Evolutionary conservation across 1,140 invertebrate genomes (phyloP).

Genomic region (Bombus waltoni): DNA sequence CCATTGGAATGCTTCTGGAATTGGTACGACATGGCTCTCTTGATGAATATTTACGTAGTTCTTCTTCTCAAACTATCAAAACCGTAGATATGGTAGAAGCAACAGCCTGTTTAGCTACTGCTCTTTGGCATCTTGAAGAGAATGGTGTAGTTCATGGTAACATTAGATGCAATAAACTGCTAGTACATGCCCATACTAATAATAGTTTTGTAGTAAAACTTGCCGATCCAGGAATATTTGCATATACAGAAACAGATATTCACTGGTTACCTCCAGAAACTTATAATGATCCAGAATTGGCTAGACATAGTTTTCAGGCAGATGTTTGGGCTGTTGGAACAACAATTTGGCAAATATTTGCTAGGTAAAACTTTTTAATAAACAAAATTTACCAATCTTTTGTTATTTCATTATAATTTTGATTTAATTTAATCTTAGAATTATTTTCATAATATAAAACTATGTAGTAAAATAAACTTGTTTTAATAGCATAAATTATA

Average conservation of each 20-base stretch:
- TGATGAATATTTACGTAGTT: constrained; percentile 87
- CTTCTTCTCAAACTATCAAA: constrained; percentile 83
- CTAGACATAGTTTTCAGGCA: constrained; percentile 85
- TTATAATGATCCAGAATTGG: constrained; percentile 86
- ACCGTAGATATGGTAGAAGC: constrained; percentile 91
- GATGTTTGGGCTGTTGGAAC: constrained; percentile 96
- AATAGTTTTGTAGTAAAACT: constrained; percentile 90
- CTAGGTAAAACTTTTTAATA: constrained; percentile 66
- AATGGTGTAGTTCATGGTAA: constrained; percentile 92
- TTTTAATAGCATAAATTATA: neutral
- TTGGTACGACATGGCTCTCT: constrained; percentile 90
- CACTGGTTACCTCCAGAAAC: constrained; percentile 94
- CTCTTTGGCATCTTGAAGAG: constrained; percentile 92
- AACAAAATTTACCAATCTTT: neutral
- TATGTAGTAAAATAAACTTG: neutral
- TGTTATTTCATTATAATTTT: constrained; percentile 1
- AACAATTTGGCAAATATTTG: constrained; percentile 95
- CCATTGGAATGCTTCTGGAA: constrained; percentile 92
- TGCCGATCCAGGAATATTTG: constrained; percentile 87
- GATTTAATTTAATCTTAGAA: neutral
- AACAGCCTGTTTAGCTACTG: constrained; percentile 88
- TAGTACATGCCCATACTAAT: constrained; percentile 87
- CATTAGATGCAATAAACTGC: constrained; percentile 91
- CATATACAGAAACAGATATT: constrained; percentile 85
- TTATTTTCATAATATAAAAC: neutral